Percentiles rank a stretch among this genome's conserved stretches.
Evolutionary conservation across 2,113 vertebrate genomes (phyloP).

Genomic region (Varanus salvator): DNA sequence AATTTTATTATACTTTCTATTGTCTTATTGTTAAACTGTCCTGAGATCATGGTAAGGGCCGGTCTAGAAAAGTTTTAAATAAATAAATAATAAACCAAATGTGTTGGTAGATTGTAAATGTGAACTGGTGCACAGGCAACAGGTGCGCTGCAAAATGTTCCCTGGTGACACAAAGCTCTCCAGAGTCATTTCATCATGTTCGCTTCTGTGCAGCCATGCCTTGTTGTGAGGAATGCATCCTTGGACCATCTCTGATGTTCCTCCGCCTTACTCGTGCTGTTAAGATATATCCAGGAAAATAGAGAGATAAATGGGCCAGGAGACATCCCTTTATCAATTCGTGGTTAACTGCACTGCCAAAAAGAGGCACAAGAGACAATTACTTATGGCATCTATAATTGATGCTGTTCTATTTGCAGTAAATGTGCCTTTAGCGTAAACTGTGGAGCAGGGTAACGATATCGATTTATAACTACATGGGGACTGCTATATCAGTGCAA

Average conservation of each 20-base stretch:
- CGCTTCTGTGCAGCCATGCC: neutral
- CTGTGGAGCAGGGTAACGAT: neutral
- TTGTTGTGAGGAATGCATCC: neutral
- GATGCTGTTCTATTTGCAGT: slow-evolving; percentile 2
- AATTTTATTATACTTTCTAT: too few relatives aligned
- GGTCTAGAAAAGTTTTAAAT: too few relatives aligned
- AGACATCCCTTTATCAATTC: neutral
- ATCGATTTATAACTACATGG: neutral
- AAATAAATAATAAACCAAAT: too few relatives aligned
- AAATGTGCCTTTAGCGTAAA: slow-evolving; percentile 12
- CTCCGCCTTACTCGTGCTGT: neutral
- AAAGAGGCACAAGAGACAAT: neutral
- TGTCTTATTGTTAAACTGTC: too few relatives aligned
- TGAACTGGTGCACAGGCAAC: neutral
- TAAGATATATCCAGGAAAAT: neutral
- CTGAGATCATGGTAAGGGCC: too few relatives aligned
- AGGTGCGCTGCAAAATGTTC: too few relatives aligned
- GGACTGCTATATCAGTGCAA: neutral
- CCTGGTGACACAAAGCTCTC: neutral
- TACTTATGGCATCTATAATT: neutral
- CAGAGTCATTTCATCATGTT: neutral
- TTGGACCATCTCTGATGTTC: neutral
- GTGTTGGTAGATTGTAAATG: neutral
- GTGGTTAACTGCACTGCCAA: neutral
- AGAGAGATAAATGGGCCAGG: neutral